Evolutionary conservation across 1,140 invertebrate genomes (phyloP), one percentile per base, ranked within the genome.

Genomic region (Apis dorsata): DNA sequence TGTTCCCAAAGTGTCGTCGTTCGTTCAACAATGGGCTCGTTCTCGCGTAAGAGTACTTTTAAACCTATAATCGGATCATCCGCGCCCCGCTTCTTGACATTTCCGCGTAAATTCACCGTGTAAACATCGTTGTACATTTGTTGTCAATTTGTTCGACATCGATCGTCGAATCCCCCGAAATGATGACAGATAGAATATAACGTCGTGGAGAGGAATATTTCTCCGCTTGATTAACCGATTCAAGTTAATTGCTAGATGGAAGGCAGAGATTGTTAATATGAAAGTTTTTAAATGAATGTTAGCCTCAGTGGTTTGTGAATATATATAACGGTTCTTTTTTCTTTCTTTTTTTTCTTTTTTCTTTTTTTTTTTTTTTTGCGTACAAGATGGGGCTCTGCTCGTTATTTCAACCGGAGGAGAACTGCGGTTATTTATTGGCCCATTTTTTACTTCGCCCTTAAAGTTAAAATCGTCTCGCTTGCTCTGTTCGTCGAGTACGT

Each of bases 51-150:
- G 19, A 66, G 49, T 55, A 62, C 63, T 76, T 66, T 76, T 21
- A 21, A 34, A 76, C 19, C 62, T 53, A 44, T 19, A 28, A 79
- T 79, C 57, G 24, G 78, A 72, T 72, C 19, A 51, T 24, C 13
- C 51, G 49, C 21, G 28, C n/a, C 51, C 28, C 11, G 60, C 12
- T 55, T 57, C 70, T 65, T 65, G 62, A n/a, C 51, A 24, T 72
- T 71, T 8, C n/a, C 19, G 13, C 4, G 44, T 1, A 70, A 51
- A 72, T 15, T 66, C 70, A 57, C 60, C 19, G 21, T 74, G 60
- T 65, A 74, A 80, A 74, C 79, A 57, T 74, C 57, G 15, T 51
- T 24, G 60, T 79, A 51, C 78, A 73, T 10, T 44, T 44, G 34
- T 28, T 19, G 17, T 63, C 69, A 11, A 60, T 34, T 57, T 19